Evolutionary conservation across 2,797 vertebrate genomes (phyloP).

Genomic region (Australoheros facetus): DNA sequence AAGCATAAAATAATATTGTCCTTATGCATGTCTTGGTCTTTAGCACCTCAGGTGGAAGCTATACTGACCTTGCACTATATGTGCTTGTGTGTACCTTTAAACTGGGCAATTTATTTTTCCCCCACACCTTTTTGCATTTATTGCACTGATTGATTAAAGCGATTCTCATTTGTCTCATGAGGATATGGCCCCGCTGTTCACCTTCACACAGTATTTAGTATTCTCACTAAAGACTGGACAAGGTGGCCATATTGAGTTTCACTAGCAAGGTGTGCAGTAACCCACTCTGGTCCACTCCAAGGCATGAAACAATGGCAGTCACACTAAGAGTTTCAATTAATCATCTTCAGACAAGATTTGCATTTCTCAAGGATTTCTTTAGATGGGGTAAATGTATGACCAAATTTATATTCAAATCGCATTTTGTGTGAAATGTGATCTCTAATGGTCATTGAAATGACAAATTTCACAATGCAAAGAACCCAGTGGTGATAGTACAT

Average conservation of each 20-base stretch:
- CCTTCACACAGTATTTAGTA: slow-evolving; percentile 70
- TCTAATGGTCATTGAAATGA: slow-evolving; percentile 69
- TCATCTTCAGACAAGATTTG: slow-evolving; percentile 55
- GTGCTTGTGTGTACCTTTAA: not conserved
- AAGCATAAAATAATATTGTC: not conserved
- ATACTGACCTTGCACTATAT: slow-evolving; percentile 12
- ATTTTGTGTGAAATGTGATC: slow-evolving; percentile 60
- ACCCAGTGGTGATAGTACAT: slow-evolving; percentile 69
- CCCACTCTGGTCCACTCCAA: slow-evolving; percentile 30
- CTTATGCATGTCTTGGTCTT: not conserved
- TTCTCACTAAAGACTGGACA: slow-evolving; percentile 37
- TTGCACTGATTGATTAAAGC: slow-evolving; percentile 29
- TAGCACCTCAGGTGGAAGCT: not conserved
- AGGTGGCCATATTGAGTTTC: slow-evolving; percentile 42
- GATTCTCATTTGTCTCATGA: slow-evolving; percentile 42
- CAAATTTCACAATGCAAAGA: slow-evolving; percentile 65
- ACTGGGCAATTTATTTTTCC: slow-evolving; percentile 7
- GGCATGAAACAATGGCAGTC: slow-evolving; percentile 58
- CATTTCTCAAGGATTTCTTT: slow-evolving; percentile 62
- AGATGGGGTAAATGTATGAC: slow-evolving; percentile 47
- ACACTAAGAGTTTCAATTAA: slow-evolving; percentile 72
- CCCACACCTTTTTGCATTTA: slow-evolving; percentile 21
- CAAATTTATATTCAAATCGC: slow-evolving; percentile 73
- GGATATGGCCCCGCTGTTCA: slow-evolving; percentile 55
- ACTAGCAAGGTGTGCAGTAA: slow-evolving; percentile 43